Percentiles rank a stretch among this genome's conserved stretches.
These are phyloP conservation scores for Malaclemys terrapin DNA, from an alignment of 2,113 vertebrate genomes.

Conservation along the genomic window DNA sequence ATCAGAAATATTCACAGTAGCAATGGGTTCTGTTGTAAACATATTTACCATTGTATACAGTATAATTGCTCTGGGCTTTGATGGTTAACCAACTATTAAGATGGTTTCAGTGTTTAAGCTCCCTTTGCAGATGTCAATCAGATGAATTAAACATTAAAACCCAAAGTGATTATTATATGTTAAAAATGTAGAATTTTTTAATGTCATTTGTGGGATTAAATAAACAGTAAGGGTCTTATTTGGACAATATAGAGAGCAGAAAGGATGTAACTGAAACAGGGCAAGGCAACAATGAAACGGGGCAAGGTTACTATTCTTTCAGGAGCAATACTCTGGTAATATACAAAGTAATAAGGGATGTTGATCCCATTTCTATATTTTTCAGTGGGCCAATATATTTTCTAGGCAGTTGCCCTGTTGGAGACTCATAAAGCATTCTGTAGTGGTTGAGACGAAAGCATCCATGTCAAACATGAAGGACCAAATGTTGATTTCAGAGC, in stretches of 20 bases:
- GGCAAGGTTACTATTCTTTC: background rate
- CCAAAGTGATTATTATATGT: background rate
- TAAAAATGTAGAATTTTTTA: background rate
- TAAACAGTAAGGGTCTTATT: background rate
- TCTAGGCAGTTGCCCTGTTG: background rate
- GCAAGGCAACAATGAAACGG: background rate
- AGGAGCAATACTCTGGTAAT: background rate
- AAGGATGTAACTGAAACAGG: conserved; percentile 1
- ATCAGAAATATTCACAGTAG: background rate
- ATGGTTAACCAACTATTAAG: conserved; percentile 23
- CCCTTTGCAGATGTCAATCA: background rate
- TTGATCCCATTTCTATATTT: background rate
- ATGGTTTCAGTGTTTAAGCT: background rate
- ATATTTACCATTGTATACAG: conserved; percentile 11
- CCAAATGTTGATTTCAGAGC: rapidly evolving
- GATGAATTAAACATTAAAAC: background rate
- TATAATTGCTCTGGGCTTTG: background rate
- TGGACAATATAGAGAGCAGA: background rate
- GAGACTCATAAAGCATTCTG: background rate
- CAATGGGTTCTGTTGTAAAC: background rate
- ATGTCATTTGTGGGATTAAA: background rate
- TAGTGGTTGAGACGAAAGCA: conserved; percentile 15
- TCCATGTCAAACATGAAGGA: background rate
- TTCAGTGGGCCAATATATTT: background rate
- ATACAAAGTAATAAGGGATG: rapidly evolving